Percentiles rank a stretch among this genome's conserved stretches.
These are phyloP conservation scores for Gambusia holbrooki DNA, from an alignment of 2,113 vertebrate species.

Conservation along the genomic window DNA sequence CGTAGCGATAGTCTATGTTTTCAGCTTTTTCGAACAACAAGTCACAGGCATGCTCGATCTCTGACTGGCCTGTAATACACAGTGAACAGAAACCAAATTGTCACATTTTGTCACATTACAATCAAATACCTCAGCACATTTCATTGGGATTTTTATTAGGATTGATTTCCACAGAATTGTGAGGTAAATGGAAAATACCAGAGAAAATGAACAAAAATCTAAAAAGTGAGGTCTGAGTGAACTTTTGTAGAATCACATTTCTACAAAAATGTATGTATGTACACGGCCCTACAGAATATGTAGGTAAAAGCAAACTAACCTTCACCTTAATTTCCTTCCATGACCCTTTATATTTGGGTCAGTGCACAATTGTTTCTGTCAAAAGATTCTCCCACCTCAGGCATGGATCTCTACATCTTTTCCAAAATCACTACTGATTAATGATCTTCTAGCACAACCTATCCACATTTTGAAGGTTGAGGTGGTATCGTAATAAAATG, in stretches of 20 bases:
- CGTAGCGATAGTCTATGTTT: constrained; percentile 89
- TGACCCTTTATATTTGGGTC: no score
- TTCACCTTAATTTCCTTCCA: no score
- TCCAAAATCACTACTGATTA: not conserved
- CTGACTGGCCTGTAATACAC: constrained; percentile 86
- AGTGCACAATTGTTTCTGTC: no score
- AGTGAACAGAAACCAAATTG: not conserved
- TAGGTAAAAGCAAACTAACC: no score
- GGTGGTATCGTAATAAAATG: no score
- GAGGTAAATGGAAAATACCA: not conserved
- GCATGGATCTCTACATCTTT: not conserved
- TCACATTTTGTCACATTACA: not conserved
- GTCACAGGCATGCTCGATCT: constrained; percentile 94
- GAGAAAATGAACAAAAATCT: not conserved
- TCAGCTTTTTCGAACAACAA: constrained; percentile 91
- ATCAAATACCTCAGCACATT: not conserved
- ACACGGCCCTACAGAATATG: no score
- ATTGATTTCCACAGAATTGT: not conserved
- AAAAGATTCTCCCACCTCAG: not conserved
- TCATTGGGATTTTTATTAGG: no score
- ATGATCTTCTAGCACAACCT: not conserved
- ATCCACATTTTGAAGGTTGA: not conserved
- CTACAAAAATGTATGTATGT: no score
- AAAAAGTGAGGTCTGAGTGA: not conserved
- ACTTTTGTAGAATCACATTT: not conserved